Evolutionary conservation across 2,113 vertebrate genomes (phyloP).

Genomic region (Origma solitaria): DNA sequence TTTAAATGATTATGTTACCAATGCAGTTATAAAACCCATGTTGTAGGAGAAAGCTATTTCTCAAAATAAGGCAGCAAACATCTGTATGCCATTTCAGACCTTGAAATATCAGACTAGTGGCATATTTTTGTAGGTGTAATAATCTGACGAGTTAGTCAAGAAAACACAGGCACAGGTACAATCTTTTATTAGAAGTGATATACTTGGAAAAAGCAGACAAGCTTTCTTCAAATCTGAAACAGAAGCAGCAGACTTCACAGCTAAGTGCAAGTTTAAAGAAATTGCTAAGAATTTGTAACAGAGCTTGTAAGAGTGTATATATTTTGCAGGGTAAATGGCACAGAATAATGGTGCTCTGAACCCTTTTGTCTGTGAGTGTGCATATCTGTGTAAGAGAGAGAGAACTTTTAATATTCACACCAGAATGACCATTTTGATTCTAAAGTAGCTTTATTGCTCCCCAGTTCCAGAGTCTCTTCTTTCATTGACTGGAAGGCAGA

Average conservation of each 20-base stretch:
- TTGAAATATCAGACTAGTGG: background rate
- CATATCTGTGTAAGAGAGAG: background rate
- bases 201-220: background rate
- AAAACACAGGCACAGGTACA: background rate
- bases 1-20: background rate
- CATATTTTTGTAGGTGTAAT: background rate
- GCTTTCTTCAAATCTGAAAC: background rate
- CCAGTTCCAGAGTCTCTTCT: background rate
- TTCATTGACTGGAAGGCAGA: background rate
- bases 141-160: background rate
- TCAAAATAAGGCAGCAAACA: background rate
- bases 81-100: background rate
- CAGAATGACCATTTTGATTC: background rate
- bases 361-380: background rate
- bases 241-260: background rate
- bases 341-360: background rate
- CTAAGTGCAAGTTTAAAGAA: background rate
- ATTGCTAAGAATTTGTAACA: background rate
- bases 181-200: constrained; percentile 2
- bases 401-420: background rate
- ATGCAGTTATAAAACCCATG: background rate
- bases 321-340: background rate
- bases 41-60: background rate
- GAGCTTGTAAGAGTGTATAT: background rate
- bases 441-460: background rate